Conservation (phyloP, 1,140 invertebrate genomes). For the Aphelenchoides fujianensis region DNA sequence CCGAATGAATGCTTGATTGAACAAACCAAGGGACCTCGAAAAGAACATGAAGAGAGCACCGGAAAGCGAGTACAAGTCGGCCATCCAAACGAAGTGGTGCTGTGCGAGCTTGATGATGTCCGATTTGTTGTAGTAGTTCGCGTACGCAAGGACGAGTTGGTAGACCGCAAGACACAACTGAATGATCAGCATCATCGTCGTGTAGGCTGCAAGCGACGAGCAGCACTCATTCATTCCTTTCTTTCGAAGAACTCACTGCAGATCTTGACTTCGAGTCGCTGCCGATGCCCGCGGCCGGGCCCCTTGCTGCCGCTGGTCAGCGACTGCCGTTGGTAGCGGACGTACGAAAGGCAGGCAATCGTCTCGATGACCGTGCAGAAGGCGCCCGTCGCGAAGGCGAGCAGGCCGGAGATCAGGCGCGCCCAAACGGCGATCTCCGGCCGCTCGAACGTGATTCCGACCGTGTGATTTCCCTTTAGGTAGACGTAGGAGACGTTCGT, state of each 20-base stretch:
- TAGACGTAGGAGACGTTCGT: background rate
- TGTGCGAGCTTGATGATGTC: background rate
- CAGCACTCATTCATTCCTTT: too few relatives aligned
- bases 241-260: background rate
- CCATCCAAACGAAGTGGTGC: slow-evolving; percentile 9
- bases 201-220: background rate
- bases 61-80: slow-evolving; percentile 1
- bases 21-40: background rate
- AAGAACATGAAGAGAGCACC: slow-evolving; percentile 9
- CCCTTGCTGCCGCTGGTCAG: background rate
- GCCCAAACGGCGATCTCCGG: background rate
- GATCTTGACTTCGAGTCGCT: slow-evolving; percentile 12
- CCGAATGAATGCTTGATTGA: background rate
- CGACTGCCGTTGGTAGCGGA: background rate
- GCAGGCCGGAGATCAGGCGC: background rate
- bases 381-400: background rate
- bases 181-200: background rate
- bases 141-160: background rate
- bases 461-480: background rate
- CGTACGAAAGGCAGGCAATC: background rate
- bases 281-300: background rate
- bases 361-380: slow-evolving; percentile 4
- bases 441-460: background rate
- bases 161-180: slow-evolving; percentile 2
- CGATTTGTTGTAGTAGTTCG: background rate